A percentile compares a stretch with the other conserved stretches of the same genome.
phyloP scores from a whole-genome alignment of 2,888 invertebrate species.

The Deilephila porcellus region DNA sequence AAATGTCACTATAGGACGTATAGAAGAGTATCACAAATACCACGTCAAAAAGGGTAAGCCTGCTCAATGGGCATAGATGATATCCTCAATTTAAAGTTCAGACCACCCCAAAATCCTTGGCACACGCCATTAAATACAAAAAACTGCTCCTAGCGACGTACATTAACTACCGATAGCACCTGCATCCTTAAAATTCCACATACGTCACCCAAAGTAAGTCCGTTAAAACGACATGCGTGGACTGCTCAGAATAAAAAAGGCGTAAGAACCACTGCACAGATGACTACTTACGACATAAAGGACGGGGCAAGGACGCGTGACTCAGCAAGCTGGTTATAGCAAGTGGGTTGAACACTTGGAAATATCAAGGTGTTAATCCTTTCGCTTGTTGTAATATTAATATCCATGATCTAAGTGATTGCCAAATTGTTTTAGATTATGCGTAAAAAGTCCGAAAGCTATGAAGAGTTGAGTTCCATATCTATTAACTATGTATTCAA shows the following conservation, averaged over 20 bases:
- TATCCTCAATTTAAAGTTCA: background rate
- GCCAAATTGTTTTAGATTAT: too few species aligned
- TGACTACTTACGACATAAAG: constrained; percentile 52
- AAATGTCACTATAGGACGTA: too few species aligned
- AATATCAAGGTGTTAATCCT: constrained; percentile 30
- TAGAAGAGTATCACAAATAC: background rate
- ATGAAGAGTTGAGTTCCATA: too few species aligned
- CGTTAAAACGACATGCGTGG: constrained; percentile 63
- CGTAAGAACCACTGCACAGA: constrained; percentile 48
- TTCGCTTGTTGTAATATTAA: constrained; percentile 3
- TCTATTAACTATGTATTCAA: too few species aligned
- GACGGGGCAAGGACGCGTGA: constrained; percentile 66
- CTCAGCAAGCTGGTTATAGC: constrained; percentile 40
- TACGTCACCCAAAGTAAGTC: constrained; percentile 56
- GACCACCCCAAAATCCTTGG: background rate
- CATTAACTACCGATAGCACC: background rate
- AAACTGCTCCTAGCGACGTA: background rate
- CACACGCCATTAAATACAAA: background rate
- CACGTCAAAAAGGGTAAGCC: too few species aligned
- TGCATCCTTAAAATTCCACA: constrained; percentile 37
- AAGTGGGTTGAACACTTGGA: constrained; percentile 34
- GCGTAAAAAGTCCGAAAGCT: too few species aligned
- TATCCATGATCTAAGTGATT: background rate
- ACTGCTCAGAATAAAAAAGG: constrained; percentile 44
- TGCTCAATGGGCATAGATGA: background rate